phyloP scores from a whole-genome alignment of 2,888 invertebrate genomes.

The Leptinotarsa peninsularis region DNA sequence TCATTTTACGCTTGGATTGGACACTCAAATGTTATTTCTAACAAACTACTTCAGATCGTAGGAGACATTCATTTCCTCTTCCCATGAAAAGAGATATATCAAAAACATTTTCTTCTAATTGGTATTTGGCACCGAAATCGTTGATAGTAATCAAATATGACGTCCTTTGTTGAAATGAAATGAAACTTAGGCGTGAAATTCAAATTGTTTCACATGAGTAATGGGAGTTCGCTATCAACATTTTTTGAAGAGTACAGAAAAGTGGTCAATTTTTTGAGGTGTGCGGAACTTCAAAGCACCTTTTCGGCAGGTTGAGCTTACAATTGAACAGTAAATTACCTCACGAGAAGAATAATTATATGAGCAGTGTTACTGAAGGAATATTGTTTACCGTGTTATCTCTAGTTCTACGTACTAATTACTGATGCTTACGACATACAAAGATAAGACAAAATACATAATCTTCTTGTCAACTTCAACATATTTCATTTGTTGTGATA shows the following conservation, averaged over 20 bases:
- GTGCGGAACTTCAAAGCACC: too few species aligned
- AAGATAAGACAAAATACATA: too few species aligned
- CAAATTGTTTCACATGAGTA: slow-evolving; percentile 6
- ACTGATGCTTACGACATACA: too few species aligned
- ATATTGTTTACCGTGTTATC: too few species aligned
- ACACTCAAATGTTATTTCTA: not conserved
- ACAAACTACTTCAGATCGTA: not conserved
- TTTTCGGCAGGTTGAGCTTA: too few species aligned
- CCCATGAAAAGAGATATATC: not conserved
- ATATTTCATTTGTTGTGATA: too few species aligned
- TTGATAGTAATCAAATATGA: slow-evolving; percentile 1
- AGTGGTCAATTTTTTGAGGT: not conserved
- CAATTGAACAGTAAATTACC: too few species aligned
- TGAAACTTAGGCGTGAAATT: slow-evolving; percentile 5
- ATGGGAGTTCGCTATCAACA: not conserved
- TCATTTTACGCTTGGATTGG: too few species aligned
- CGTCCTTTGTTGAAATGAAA: not conserved
- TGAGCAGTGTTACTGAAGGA: too few species aligned
- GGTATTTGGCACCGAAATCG: slow-evolving; percentile 2
- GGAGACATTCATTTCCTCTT: slow-evolving; percentile 10
- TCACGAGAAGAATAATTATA: too few species aligned
- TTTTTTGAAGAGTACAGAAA: not conserved
- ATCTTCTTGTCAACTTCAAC: too few species aligned
- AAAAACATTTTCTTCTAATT: slow-evolving; percentile 10
- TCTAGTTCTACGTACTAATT: too few species aligned